phyloP scores from a whole-genome alignment of 2,113 vertebrate species.

The Brachypteracias leptosomus region DNA sequence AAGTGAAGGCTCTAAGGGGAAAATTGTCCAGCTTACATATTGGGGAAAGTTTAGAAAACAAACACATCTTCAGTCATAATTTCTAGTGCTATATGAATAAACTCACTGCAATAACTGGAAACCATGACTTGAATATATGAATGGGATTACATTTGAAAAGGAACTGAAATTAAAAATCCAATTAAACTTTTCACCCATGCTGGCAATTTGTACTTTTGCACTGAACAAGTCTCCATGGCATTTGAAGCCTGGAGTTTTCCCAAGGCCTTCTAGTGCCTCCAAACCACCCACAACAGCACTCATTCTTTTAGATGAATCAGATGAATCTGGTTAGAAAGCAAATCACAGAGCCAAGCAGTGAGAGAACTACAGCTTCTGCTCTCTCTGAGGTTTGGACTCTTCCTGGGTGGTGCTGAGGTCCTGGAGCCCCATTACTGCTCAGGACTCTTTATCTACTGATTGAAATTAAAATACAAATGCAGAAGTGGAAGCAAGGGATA shows the following conservation, averaged over 20 bases:
- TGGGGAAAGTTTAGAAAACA: not conserved
- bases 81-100: not conserved
- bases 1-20: not conserved
- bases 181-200: not conserved
- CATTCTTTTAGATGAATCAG: not conserved
- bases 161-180: not conserved
- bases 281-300: not conserved
- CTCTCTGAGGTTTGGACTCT: not conserved
- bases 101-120: not conserved
- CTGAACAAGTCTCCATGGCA: not conserved
- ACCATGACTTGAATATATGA: not conserved
- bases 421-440: not conserved
- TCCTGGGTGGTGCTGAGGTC: not conserved
- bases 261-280: not conserved
- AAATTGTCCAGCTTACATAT: not conserved
- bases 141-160: not conserved
- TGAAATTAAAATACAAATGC: not conserved
- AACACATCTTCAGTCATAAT: not conserved
- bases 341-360: rapidly evolving
- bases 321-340: not conserved
- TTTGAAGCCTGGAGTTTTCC: not conserved
- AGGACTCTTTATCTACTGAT: not conserved
- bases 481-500: not conserved
- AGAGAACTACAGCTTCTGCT: not conserved
- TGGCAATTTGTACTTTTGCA: not conserved